phyloP scores from a whole-genome alignment of 2,888 invertebrate species.

The Cheiracanthium punctorium region DNA sequence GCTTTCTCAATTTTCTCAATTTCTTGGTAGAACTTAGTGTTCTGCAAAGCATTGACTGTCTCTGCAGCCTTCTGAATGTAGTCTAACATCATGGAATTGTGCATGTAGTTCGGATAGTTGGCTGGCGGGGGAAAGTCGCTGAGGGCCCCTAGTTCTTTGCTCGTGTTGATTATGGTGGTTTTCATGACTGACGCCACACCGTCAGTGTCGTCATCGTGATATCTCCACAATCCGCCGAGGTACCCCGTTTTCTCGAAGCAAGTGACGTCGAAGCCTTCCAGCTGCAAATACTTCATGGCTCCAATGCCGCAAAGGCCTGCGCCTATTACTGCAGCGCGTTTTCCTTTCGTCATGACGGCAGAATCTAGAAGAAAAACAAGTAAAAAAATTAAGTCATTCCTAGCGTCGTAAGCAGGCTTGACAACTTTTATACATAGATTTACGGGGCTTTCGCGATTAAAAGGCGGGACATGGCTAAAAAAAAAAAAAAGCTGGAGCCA shows the following conservation, averaged over 20 bases:
- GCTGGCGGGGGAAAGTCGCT: constrained; percentile 77
- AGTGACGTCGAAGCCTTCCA: constrained; percentile 74
- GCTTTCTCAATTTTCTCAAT: background rate
- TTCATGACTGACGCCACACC: constrained; percentile 74
- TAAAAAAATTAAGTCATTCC: too few relatives aligned
- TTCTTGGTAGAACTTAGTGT: background rate
- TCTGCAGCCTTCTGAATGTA: constrained; percentile 72
- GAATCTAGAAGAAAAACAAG: too few relatives aligned
- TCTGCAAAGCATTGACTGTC: background rate
- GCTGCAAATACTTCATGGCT: constrained; percentile 75
- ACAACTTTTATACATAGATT: too few relatives aligned
- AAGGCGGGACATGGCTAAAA: too few relatives aligned
- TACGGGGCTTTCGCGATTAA: too few relatives aligned
- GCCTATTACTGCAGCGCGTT: constrained; percentile 74
- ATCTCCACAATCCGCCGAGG: constrained; percentile 75
- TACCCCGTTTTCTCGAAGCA: constrained; percentile 75
- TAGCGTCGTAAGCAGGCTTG: too few relatives aligned
- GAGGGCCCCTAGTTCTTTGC: constrained; percentile 75
- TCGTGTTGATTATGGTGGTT: constrained; percentile 75
- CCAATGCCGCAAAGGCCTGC: constrained; percentile 76
- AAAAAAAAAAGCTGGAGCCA: too few relatives aligned
- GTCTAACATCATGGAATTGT: constrained; percentile 75
- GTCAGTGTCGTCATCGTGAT: constrained; percentile 60
- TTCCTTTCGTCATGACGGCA: background rate
- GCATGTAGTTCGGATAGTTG: constrained; percentile 77